phyloP scores from a whole-genome alignment of 2,113 vertebrate genomes.

The Casuarius casuarius region DNA sequence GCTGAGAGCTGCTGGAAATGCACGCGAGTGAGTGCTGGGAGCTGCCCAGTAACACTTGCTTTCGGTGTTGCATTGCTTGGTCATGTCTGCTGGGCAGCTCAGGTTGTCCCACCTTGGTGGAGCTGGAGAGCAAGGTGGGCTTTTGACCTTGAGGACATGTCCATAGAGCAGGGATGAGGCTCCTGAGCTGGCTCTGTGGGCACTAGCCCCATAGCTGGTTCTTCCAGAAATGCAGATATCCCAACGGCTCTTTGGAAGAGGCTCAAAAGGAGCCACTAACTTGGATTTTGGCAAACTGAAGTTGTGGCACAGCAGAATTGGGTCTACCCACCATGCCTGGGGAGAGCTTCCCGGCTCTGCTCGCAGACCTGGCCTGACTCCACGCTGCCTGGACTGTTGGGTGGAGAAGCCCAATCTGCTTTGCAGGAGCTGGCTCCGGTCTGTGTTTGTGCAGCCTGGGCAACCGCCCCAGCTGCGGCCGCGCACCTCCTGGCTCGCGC shows the following conservation, averaged over 20 bases:
- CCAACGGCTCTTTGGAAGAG: not conserved
- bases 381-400: not conserved
- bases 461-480: rapidly evolving
- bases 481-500: not conserved
- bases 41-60: too few species aligned
- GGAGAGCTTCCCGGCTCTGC: not conserved
- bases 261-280: not conserved
- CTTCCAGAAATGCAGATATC: not conserved
- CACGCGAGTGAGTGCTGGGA: rapidly evolving
- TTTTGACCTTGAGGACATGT: not conserved
- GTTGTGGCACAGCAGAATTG: not conserved
- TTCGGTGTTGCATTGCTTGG: too few species aligned
- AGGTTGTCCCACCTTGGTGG: not conserved
- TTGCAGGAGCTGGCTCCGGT: not conserved
- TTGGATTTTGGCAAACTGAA: rapidly evolving
- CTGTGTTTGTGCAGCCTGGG: rapidly evolving
- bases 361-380: not conserved
- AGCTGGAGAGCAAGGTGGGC: not conserved
- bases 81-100: too few species aligned
- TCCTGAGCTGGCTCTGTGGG: not conserved
- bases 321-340: rapidly evolving
- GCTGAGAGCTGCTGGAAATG: rapidly evolving
- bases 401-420: not conserved
- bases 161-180: not conserved
- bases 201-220: not conserved